Evolutionary conservation across 2,888 invertebrate species (phyloP).

Genomic region (Rhamnusium bicolor): DNA sequence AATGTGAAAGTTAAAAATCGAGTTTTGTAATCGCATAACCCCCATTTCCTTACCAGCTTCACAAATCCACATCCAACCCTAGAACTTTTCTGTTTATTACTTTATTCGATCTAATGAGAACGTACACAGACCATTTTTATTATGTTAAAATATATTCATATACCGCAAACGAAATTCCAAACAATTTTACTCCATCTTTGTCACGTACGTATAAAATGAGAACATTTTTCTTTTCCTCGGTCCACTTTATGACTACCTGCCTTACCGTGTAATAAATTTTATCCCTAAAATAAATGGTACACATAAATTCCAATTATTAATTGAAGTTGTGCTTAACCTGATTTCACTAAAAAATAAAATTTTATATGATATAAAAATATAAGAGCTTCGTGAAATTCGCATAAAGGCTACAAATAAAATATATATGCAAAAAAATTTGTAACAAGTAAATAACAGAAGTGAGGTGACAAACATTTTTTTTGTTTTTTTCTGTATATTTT

Average conservation of each 20-base stretch:
- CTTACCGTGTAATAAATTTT: conserved; percentile 4
- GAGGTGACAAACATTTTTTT: too few species aligned
- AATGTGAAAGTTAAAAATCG: too few species aligned
- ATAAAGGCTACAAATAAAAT: too few species aligned
- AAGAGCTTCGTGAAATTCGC: conserved; percentile 1
- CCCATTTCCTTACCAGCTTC: too few species aligned
- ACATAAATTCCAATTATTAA: conserved; percentile 27
- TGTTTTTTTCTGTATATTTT: too few species aligned
- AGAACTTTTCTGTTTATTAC: too few species aligned
- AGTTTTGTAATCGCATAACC: too few species aligned
- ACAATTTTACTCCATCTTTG: background rate
- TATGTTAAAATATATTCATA: background rate
- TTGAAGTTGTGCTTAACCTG: background rate
- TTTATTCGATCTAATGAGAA: too few species aligned
- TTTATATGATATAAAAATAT: background rate
- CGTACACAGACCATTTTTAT: too few species aligned
- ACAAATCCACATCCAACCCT: too few species aligned
- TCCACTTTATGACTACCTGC: conserved; percentile 7
- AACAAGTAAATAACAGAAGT: too few species aligned
- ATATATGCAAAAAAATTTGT: too few species aligned
- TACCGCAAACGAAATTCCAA: background rate
- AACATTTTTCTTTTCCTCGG: conserved; percentile 3
- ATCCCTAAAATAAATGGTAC: conserved; percentile 15
- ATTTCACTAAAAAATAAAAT: conserved; percentile 12
- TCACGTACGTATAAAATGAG: background rate